phyloP scores from a whole-genome alignment of 2,888 invertebrate species.

The Idaea biselata region DNA sequence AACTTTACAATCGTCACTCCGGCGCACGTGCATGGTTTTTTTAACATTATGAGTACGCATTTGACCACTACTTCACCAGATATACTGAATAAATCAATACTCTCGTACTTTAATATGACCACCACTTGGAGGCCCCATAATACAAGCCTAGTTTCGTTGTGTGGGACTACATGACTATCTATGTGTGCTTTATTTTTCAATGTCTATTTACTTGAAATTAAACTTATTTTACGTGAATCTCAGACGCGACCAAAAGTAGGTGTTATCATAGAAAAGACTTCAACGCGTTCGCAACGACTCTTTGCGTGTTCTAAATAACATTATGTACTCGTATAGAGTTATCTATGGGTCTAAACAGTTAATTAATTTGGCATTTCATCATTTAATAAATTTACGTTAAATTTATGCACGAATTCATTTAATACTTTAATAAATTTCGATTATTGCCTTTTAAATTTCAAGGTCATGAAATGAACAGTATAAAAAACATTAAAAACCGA shows the following conservation, averaged over 20 bases:
- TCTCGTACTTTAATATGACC: too few species aligned
- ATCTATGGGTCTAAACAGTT: too few species aligned
- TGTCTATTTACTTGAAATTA: not conserved
- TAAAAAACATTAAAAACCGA: not conserved
- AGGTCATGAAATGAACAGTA: not conserved
- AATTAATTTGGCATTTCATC: not conserved
- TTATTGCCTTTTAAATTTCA: not conserved
- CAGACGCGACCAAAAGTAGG: not conserved
- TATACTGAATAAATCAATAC: too few species aligned
- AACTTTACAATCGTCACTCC: slow-evolving; percentile 25
- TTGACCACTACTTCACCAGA: too few species aligned
- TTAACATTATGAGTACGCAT: too few species aligned
- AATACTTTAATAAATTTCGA: not conserved
- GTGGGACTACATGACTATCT: too few species aligned
- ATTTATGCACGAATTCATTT: not conserved
- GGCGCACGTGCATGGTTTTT: slow-evolving; percentile 22
- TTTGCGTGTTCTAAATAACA: not conserved
- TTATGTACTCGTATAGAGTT: too few species aligned
- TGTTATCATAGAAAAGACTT: slow-evolving; percentile 2
- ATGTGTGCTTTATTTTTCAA: too few species aligned
- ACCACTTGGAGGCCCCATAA: too few species aligned
- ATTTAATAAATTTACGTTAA: not conserved
- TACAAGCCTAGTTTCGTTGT: too few species aligned
- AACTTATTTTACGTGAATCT: not conserved
- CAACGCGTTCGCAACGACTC: not conserved